Percentiles rank a stretch among this genome's conserved stretches.
These are phyloP conservation scores for Drosophila lacicola DNA, from an alignment of 2,888 invertebrate species.

Conservation along the genomic window DNA sequence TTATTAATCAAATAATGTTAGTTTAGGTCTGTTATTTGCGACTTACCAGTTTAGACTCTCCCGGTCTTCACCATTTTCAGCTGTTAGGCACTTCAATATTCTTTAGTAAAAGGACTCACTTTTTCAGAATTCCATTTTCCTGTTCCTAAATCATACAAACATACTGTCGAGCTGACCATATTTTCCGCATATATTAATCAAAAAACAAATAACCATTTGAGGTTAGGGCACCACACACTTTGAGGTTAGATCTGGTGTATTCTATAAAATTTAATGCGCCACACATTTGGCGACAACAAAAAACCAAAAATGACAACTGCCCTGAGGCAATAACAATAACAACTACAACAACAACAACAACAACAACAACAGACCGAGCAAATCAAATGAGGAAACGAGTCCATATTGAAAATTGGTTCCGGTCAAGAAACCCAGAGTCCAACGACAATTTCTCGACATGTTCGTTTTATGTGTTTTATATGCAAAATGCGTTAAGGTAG, in stretches of 20 bases:
- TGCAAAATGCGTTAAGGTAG: constrained; percentile 76
- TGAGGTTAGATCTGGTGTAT: constrained; percentile 58
- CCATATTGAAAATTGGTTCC: constrained; percentile 70
- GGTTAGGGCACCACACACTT: constrained; percentile 43
- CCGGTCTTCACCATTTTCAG: too few species aligned
- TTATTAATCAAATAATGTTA: too few species aligned
- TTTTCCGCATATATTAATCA: constrained; percentile 18
- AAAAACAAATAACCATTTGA: constrained; percentile 28
- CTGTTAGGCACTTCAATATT: background rate
- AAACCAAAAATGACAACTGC: constrained; percentile 43
- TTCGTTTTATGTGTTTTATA: constrained; percentile 85
- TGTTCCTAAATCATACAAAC: background rate
- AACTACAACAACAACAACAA: constrained; percentile 16
- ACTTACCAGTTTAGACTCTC: too few species aligned
- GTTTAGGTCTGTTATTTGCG: too few species aligned
- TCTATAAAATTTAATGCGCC: constrained; percentile 60
- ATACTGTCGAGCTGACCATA: background rate
- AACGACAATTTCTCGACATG: constrained; percentile 67
- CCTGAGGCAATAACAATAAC: constrained; percentile 49
- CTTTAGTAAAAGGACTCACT: background rate
- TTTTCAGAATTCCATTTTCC: too few species aligned
- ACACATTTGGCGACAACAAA: constrained; percentile 53
- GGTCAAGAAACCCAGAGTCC: constrained; percentile 55
- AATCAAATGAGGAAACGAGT: constrained; percentile 68
- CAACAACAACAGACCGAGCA: constrained; percentile 24